A percentile compares a stretch with the other conserved stretches of the same genome.
Conservation (phyloP, 2,888 invertebrate species). For the Scaptomyza caliginosa region DNA sequence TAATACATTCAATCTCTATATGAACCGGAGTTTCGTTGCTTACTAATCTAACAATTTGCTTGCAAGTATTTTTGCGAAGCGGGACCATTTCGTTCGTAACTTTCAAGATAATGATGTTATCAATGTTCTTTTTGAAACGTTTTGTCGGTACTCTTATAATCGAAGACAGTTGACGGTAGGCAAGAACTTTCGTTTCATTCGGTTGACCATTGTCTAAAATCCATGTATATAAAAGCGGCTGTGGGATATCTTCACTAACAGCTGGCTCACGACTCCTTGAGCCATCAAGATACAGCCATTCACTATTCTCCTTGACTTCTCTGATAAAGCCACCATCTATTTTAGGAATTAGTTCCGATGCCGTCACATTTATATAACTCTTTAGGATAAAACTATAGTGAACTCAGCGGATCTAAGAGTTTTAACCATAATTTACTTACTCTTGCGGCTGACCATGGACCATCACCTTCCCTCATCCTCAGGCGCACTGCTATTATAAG, state of each 20-base stretch:
- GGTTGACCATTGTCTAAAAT: background rate
- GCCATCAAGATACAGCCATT: conserved; percentile 27
- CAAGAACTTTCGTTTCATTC: background rate
- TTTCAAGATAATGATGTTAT: conserved; percentile 10
- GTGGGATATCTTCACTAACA: background rate
- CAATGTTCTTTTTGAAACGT: background rate
- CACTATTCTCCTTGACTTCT: background rate
- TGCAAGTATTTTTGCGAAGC: background rate
- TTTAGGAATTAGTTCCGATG: conserved; percentile 8
- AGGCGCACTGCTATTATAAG: conserved; percentile 19
- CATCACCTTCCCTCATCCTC: conserved; percentile 1
- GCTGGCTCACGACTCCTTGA: conserved; percentile 39
- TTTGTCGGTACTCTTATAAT: conserved; percentile 4
- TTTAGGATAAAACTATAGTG: background rate
- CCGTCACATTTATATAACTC: conserved; percentile 37
- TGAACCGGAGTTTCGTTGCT: background rate
- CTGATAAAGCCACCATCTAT: conserved; percentile 28
- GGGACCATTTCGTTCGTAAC: conserved; percentile 1
- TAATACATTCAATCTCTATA: conserved; percentile 34
- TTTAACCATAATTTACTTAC: conserved; percentile 7
- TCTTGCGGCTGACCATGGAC: background rate
- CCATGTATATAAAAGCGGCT: conserved; percentile 30
- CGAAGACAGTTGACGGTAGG: background rate
- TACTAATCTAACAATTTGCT: conserved; percentile 10
- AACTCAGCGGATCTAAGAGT: background rate